Conservation (phyloP, 1,140 invertebrate genomes). For the Ceratina calcarata region DNA sequence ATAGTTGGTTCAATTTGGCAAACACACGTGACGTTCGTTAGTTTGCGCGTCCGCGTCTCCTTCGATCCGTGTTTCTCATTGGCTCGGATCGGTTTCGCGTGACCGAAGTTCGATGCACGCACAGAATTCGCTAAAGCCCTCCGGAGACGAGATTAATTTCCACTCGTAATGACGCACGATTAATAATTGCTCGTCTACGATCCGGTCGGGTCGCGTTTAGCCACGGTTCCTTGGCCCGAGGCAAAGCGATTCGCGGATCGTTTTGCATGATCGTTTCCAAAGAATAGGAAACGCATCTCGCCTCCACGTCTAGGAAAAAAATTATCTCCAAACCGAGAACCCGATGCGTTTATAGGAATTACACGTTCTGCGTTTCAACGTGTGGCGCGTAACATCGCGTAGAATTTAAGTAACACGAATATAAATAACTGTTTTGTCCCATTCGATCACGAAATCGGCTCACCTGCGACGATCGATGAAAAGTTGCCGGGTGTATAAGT, state of each 20-base stretch:
- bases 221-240: not conserved
- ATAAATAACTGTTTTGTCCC: not conserved
- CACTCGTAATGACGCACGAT: not conserved
- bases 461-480: not conserved
- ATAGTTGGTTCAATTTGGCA: slow-evolving; percentile 54
- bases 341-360: no score
- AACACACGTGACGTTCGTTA: slow-evolving; percentile 35
- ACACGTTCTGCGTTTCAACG: no score
- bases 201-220: not conserved
- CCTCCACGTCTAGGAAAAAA: no score
- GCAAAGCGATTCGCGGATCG: no score
- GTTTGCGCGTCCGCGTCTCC: slow-evolving; percentile 51
- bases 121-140: slow-evolving; percentile 14
- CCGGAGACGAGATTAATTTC: slow-evolving; percentile 8
- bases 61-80: not conserved
- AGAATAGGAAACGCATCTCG: no score
- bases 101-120: slow-evolving; percentile 23
- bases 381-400: no score
- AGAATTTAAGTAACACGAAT: no score
- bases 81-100: slow-evolving; percentile 41
- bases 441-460: slow-evolving; percentile 18
- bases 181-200: not conserved
- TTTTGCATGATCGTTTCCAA: no score
- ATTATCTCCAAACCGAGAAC: no score
- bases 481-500: not conserved